Conservation (phyloP, 2,113 vertebrate genomes). For the Gymnobelideus leadbeateri region DNA sequence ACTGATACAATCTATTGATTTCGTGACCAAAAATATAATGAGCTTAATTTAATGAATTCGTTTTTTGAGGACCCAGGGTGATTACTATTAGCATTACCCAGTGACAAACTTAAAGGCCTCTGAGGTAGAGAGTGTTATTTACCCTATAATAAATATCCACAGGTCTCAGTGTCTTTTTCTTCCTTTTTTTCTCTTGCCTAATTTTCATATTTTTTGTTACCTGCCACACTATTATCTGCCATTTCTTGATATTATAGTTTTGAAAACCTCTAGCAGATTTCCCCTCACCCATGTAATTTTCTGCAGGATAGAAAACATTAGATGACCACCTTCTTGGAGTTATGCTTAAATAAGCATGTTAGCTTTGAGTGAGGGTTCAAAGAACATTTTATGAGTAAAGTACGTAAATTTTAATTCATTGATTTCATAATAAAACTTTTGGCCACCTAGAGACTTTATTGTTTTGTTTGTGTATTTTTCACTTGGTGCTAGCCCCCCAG, state of each 20-base stretch:
- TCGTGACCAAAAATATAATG: neutral
- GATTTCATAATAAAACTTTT: neutral
- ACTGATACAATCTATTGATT: neutral
- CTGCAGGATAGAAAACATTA: neutral
- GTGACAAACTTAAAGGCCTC: neutral
- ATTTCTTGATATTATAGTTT: neutral
- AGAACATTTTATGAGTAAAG: neutral
- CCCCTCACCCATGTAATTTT: neutral
- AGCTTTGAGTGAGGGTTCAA: neutral
- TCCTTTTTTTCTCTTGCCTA: neutral
- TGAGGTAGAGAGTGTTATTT: neutral
- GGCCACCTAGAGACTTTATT: neutral
- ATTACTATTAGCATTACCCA: neutral
- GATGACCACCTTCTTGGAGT: neutral
- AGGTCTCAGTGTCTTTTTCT: neutral
- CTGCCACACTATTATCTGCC: neutral
- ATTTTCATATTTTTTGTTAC: neutral
- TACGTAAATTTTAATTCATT: neutral
- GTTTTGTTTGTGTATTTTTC: neutral
- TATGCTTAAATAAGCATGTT: neutral
- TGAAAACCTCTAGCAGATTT: neutral
- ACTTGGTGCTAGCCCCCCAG: neutral
- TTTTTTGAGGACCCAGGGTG: neutral
- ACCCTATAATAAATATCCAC: neutral
- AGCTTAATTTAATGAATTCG: neutral